Evolutionary conservation across 2,113 vertebrate genomes (phyloP).

Genomic region (Forbesichthys agassizii): DNA sequence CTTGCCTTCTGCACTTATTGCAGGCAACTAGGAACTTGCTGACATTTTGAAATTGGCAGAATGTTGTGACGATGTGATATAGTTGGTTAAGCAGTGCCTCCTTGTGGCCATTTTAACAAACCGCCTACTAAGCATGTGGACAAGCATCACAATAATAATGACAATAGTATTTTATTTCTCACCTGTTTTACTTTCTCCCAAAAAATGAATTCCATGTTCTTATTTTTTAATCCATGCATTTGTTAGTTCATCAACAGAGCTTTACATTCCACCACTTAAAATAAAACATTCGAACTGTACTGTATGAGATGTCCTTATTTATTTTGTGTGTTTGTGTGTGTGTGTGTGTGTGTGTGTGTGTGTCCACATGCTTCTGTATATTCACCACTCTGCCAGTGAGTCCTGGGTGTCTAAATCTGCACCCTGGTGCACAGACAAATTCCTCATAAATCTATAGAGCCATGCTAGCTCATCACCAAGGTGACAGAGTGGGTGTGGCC

Average conservation of each 20-base stretch:
- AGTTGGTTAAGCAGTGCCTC: constrained; percentile 27
- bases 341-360: neutral
- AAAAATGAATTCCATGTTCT: too few relatives aligned
- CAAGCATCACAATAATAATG: too few relatives aligned
- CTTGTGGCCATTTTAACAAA: constrained; percentile 18
- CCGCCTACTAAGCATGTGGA: neutral
- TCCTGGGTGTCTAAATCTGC: constrained; percentile 52
- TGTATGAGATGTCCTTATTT: neutral
- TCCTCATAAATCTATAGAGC: constrained; percentile 59
- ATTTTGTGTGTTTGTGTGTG: neutral
- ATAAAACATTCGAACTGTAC: too few relatives aligned
- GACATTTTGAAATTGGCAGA: neutral
- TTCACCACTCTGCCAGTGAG: constrained; percentile 7
- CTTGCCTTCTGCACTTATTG: too few relatives aligned
- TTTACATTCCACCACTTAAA: too few relatives aligned
- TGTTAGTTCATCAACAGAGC: too few relatives aligned
- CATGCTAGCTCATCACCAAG: constrained; percentile 59
- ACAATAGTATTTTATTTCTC: too few relatives aligned
- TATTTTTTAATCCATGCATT: too few relatives aligned
- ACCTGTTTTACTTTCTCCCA: too few relatives aligned
- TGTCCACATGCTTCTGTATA: constrained; percentile 1
- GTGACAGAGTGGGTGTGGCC: constrained; percentile 44
- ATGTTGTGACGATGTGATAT: neutral
- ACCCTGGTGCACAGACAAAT: constrained; percentile 54
- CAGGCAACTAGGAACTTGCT: too few relatives aligned